Percentiles rank a stretch among this genome's conserved stretches.
Evolutionary conservation across 2,113 vertebrate species (phyloP).

Genomic region (Notarius quadriscutis): DNA sequence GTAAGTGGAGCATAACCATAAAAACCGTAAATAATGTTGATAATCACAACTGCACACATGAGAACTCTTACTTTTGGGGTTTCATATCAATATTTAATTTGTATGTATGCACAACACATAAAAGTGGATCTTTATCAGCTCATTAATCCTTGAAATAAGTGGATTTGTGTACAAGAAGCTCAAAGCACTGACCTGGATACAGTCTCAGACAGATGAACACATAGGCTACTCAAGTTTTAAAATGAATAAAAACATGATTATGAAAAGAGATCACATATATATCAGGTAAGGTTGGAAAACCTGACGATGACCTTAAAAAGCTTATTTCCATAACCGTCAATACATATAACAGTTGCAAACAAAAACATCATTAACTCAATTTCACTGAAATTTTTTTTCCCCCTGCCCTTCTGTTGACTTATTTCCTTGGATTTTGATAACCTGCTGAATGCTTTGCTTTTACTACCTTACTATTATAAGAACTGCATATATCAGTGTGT

Average conservation of each 20-base stretch:
- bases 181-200: background rate
- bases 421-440: background rate
- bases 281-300: background rate
- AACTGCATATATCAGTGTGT: background rate
- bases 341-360: background rate
- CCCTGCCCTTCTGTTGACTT: background rate
- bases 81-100: too few relatives aligned
- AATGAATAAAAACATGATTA: too few relatives aligned
- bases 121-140: too few relatives aligned
- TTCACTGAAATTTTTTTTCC: background rate
- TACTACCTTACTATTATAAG: background rate
- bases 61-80: too few relatives aligned
- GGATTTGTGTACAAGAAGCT: too few relatives aligned
- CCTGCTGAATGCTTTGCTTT: background rate
- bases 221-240: background rate
- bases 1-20: too few relatives aligned
- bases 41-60: too few relatives aligned
- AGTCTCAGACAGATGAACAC: background rate
- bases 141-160: too few relatives aligned
- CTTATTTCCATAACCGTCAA: background rate
- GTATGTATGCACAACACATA: too few relatives aligned
- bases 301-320: background rate
- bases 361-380: background rate
- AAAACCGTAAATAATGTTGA: too few relatives aligned
- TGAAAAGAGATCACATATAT: background rate